Evolutionary conservation across 2,888 invertebrate species (phyloP).

Genomic region (Netelia fuscicornis): DNA sequence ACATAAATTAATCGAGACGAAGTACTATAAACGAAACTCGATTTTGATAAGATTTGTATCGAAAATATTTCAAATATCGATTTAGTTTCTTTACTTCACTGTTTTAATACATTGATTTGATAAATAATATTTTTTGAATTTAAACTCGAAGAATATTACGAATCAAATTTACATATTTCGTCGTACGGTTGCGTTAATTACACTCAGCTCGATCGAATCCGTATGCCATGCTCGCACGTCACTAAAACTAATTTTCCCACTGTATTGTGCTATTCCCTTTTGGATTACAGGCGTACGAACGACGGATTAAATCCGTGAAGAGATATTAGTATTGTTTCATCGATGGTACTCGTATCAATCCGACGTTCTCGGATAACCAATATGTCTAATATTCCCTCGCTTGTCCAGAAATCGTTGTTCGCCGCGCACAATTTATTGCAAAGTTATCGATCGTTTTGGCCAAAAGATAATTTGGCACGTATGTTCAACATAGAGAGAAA

Average conservation of each 20-base stretch:
- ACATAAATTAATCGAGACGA: too few relatives aligned
- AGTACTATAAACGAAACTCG: too few relatives aligned
- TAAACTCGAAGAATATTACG: too few relatives aligned
- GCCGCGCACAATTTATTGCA: too few relatives aligned
- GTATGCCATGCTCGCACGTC: conserved; percentile 16
- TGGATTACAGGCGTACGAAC: conserved; percentile 40
- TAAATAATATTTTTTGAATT: too few relatives aligned
- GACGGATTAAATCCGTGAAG: conserved; percentile 17
- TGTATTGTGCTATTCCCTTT: conserved; percentile 31
- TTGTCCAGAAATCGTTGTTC: conserved; percentile 19
- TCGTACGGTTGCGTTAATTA: neutral
- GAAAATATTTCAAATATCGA: too few relatives aligned
- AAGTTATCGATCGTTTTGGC: neutral
- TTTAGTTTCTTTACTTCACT: too few relatives aligned
- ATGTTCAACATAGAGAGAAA: too few relatives aligned
- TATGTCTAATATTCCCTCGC: conserved; percentile 8
- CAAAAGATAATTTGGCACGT: neutral
- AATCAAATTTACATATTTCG: neutral
- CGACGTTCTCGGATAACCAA: conserved; percentile 11
- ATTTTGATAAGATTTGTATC: too few relatives aligned
- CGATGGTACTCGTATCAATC: conserved; percentile 61
- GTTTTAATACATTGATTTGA: too few relatives aligned
- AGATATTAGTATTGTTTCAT: conserved; percentile 46
- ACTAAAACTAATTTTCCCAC: conserved; percentile 45
- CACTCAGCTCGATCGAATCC: conserved; percentile 34